These are phyloP conservation scores for Antheraea assamensis DNA, from an alignment of 2,888 invertebrate genomes.

Conservation along the genomic window DNA sequence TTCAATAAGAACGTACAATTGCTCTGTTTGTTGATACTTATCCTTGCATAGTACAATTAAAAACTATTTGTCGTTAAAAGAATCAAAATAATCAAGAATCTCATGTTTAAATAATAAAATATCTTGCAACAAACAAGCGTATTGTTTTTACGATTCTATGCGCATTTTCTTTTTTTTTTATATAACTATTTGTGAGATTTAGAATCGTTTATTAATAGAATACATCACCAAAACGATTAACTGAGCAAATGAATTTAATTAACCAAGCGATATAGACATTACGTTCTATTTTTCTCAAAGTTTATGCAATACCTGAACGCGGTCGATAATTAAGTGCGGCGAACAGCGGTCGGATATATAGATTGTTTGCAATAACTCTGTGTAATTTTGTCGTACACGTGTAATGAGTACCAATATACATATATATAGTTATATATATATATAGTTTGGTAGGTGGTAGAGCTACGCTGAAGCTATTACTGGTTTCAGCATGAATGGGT, in stretches of 20 bases:
- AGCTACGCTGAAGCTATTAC: too few species aligned
- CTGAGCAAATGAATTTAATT: constrained; percentile 63
- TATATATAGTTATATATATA: too few species aligned
- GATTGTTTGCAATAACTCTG: background rate
- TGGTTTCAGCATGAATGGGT: too few species aligned
- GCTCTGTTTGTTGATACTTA: background rate
- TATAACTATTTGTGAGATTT: constrained; percentile 52
- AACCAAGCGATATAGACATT: constrained; percentile 65
- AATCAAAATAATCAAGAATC: background rate
- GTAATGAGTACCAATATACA: background rate
- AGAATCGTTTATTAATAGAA: constrained; percentile 66
- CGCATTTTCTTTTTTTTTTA: constrained; percentile 56
- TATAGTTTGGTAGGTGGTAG: too few species aligned
- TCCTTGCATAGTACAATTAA: background rate
- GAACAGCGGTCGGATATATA: background rate
- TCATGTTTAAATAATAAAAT: background rate
- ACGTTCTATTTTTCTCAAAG: background rate
- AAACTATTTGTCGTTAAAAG: too few species aligned
- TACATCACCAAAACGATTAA: constrained; percentile 59
- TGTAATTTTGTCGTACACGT: background rate
- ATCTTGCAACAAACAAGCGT: constrained; percentile 43
- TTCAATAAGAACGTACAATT: too few species aligned
- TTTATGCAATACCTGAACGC: background rate
- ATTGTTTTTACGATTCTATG: constrained; percentile 67
- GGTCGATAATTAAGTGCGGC: background rate